Evolutionary conservation across 2,113 vertebrate genomes (phyloP).

Genomic region (Damaliscus lunatus): DNA sequence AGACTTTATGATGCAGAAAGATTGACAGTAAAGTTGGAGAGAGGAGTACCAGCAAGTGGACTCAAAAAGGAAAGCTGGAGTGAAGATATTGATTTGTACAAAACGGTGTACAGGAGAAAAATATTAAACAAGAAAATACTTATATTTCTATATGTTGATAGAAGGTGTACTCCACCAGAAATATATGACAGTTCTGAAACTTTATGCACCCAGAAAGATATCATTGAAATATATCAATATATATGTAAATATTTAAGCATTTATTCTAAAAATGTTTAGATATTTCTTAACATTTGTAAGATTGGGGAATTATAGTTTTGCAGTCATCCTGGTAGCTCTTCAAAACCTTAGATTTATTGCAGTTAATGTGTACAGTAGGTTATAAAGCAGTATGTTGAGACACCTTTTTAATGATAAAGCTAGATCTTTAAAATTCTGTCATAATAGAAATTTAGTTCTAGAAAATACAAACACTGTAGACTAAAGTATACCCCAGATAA

Average conservation of each 20-base stretch:
- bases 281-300: background rate
- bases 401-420: background rate
- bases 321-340: background rate
- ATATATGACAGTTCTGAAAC: background rate
- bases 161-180: background rate
- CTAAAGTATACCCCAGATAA: background rate
- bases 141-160: background rate
- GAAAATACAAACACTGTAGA: background rate
- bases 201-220: background rate
- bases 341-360: background rate
- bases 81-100: background rate
- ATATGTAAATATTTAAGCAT: background rate
- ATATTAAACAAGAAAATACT: background rate
- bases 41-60: background rate
- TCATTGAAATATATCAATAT: background rate
- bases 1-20: background rate
- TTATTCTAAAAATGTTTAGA: background rate
- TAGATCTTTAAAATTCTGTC: background rate
- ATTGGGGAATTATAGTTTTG: background rate
- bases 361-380: background rate
- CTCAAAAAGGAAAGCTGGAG: background rate
- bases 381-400: background rate
- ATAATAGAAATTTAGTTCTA: background rate
- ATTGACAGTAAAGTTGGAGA: background rate
- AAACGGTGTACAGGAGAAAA: background rate